Evolutionary conservation across 2,113 vertebrate species (phyloP), one percentile per base, ranked within the genome.

Genomic region (Hyperopisus bebe): DNA sequence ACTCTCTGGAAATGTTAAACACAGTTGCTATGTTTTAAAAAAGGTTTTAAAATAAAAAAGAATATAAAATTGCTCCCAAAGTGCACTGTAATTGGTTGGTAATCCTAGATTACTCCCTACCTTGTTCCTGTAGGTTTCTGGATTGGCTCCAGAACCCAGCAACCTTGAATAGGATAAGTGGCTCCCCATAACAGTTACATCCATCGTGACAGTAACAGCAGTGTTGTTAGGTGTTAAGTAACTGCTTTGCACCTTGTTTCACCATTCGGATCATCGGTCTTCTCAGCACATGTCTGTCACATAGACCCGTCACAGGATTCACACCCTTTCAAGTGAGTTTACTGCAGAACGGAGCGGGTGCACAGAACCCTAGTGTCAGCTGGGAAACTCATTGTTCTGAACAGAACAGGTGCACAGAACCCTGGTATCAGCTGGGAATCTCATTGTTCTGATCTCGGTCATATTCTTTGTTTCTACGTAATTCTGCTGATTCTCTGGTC

Each of bases 401-500:
- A 87, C 5, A 24, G 47, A 85, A 87, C 2, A 24, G 44, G 42
- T 66, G 42, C 17, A 17, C 5, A 27, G 9, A 70, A 86, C 53
- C 44, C 86, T 9, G 7, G 24, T 62, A 24, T 62, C 89, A 47
- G 31, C 77, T 62, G 80, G 39, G 50, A 62, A 86, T 8, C 11
- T 13, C 11, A 62, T n/a, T 86, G 46, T 86, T 89, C 80, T 15
- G 15, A 1, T 42, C 35, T 55, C 0, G 55, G 48, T 39, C n/a
- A 39, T 62, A 17, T 21, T 80, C 84, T 53, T 42, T 77, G 27
- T 80, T 66, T 87, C 19, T 35, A 58, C 11, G 15, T 50, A 87
- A 90, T 74, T n/a, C 27, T 90, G 19, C 24, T 90, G 83, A 84
- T 89, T 85, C 27, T 62, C 47, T 47, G 17, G 51, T 15, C 42